A percentile compares a stretch with the other conserved stretches of the same genome.
phyloP scores from a whole-genome alignment of 2,888 invertebrate genomes.

The Drosophila nigricruria region DNA sequence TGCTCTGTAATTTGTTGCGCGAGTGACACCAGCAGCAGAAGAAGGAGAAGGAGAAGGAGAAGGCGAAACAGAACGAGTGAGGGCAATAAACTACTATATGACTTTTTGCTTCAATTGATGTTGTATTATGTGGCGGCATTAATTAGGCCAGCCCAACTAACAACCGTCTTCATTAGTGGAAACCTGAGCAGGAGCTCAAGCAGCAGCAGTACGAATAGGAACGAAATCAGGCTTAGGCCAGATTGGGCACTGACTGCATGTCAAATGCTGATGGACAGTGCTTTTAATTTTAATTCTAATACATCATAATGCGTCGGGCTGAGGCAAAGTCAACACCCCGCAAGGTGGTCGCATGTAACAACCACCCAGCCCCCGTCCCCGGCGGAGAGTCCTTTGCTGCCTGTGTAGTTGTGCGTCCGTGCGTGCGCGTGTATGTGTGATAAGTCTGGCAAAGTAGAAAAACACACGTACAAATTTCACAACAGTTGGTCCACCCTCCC shows the following conservation, averaged over 20 bases:
- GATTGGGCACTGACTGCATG: constrained; percentile 34
- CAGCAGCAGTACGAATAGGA: background rate
- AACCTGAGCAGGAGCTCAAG: constrained; percentile 53
- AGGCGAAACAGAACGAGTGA: background rate
- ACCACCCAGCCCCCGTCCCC: background rate
- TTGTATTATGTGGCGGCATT: constrained; percentile 45
- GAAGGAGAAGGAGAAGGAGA: background rate
- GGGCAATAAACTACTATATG: background rate
- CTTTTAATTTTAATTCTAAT: constrained; percentile 84
- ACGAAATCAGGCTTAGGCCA: background rate
- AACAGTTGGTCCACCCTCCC: constrained; percentile 66
- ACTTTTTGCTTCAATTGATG: constrained; percentile 5
- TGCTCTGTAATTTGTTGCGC: constrained; percentile 39
- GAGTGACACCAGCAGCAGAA: background rate
- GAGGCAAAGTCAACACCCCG: constrained; percentile 58
- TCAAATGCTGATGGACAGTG: constrained; percentile 63
- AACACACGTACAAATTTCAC: constrained; percentile 73
- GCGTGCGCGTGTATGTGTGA: constrained; percentile 68
- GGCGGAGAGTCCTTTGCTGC: background rate
- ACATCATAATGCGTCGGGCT: constrained; percentile 80
- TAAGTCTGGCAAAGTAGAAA: constrained; percentile 66
- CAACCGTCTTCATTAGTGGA: constrained; percentile 66
- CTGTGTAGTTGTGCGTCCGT: constrained; percentile 43
- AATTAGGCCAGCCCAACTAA: constrained; percentile 53
- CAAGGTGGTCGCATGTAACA: constrained; percentile 52